phyloP scores from a whole-genome alignment of 2,888 invertebrate genomes.

The Spisula solida region DNA sequence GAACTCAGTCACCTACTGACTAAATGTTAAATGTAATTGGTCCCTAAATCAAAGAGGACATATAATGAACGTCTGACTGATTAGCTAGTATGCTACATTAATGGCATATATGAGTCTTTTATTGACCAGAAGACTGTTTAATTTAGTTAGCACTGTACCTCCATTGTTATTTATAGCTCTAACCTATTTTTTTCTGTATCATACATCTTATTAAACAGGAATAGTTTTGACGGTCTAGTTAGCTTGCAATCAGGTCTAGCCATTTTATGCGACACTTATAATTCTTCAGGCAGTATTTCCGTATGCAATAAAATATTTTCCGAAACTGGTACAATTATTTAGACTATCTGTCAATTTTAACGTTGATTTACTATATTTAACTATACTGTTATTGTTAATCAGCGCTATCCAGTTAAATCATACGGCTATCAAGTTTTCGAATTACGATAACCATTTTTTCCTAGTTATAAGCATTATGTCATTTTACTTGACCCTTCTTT shows the following conservation, averaged over 20 bases:
- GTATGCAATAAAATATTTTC: background rate
- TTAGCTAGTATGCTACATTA: background rate
- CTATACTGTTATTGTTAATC: background rate
- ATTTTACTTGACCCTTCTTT: too few relatives aligned
- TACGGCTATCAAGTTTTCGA: too few relatives aligned
- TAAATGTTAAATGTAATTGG: background rate
- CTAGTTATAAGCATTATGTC: too few relatives aligned
- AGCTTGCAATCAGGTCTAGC: background rate
- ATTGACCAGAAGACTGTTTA: background rate
- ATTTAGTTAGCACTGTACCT: background rate
- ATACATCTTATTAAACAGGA: slow-evolving; percentile 16
- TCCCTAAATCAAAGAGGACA: slow-evolving; percentile 10
- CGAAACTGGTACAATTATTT: background rate
- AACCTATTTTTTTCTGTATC: background rate
- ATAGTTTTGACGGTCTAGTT: background rate
- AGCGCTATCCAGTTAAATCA: background rate
- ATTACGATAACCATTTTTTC: too few relatives aligned
- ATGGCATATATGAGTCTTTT: slow-evolving; percentile 20
- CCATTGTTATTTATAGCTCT: background rate
- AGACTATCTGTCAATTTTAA: background rate
- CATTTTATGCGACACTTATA: background rate
- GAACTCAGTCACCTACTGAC: background rate
- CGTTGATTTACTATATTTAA: background rate
- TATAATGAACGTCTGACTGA: slow-evolving; percentile 8
- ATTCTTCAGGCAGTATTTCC: background rate